A percentile compares a stretch with the other conserved stretches of the same genome.
Conservation (phyloP, 2,888 invertebrate species). For the Perithous albicinctus region DNA sequence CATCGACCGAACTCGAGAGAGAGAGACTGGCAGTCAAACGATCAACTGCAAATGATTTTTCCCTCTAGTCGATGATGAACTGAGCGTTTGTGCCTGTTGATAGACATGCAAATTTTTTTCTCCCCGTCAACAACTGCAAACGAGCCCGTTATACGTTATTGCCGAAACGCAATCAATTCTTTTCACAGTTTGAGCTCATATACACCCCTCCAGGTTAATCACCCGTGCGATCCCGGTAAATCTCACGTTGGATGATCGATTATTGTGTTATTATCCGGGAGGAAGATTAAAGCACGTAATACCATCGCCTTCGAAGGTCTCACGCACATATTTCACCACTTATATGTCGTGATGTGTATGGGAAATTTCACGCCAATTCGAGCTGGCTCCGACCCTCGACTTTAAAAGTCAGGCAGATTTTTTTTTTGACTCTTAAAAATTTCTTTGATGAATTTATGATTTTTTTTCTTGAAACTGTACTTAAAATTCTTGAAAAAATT, state of each 20-base stretch:
- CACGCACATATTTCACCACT: not conserved
- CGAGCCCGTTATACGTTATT: not conserved
- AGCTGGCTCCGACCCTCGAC: no score
- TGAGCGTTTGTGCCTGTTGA: constrained; percentile 9
- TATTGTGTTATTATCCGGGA: constrained; percentile 25
- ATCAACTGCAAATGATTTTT: constrained; percentile 1
- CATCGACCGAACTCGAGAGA: constrained; percentile 20
- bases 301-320: not conserved
- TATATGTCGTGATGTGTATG: no score
- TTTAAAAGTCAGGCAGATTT: no score
- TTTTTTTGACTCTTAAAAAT: no score
- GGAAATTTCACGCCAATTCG: no score
- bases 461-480: no score
- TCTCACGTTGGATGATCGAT: constrained; percentile 34
- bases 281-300: constrained; percentile 22
- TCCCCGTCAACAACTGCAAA: not conserved
- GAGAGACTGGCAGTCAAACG: not conserved
- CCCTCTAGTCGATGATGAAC: constrained; percentile 1
- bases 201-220: constrained; percentile 10
- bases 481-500: no score
- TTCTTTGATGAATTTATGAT: no score
- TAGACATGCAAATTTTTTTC: constrained; percentile 61
- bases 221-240: not conserved
- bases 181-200: not conserved
- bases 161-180: constrained; percentile 36